Conservation (phyloP, 2,797 vertebrate genomes). For the Myotis planiceps region DNA sequence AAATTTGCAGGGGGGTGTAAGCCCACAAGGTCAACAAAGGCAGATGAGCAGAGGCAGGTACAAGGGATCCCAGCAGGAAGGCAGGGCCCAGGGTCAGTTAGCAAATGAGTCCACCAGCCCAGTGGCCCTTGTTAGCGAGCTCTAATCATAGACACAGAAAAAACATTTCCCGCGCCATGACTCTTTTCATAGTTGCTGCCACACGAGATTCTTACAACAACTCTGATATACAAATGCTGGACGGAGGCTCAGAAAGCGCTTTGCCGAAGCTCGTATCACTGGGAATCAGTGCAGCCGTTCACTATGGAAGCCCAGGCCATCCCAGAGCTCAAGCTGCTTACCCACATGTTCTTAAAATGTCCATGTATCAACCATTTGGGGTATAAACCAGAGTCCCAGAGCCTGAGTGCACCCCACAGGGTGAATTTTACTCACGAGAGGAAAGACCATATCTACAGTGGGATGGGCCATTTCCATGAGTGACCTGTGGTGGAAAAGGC, state of each 20-base stretch:
- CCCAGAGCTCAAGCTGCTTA: not conserved
- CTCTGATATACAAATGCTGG: not conserved
- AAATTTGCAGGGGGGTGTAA: not conserved
- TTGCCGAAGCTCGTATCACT: not conserved
- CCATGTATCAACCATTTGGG: fast-evolving
- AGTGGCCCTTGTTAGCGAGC: not conserved
- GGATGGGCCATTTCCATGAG: not conserved
- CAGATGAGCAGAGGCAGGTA: not conserved
- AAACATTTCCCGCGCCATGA: not conserved
- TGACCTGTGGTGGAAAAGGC: not conserved
- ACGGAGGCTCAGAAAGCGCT: not conserved
- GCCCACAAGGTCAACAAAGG: not conserved
- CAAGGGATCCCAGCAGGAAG: not conserved
- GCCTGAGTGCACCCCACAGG: not conserved
- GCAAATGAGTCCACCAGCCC: not conserved
- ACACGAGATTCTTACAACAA: not conserved
- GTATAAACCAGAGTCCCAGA: not conserved
- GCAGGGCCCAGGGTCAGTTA: not conserved
- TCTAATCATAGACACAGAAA: not conserved
- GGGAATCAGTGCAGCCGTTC: fast-evolving
- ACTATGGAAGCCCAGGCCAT: not conserved
- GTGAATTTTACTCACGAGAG: not conserved
- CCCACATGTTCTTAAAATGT: not conserved
- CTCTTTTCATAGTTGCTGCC: not conserved
- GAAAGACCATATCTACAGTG: too few relatives aligned